Evolutionary conservation across 2,113 vertebrate species (phyloP), one percentile per base, ranked within the genome.

Genomic region (Pelusios castaneus): DNA sequence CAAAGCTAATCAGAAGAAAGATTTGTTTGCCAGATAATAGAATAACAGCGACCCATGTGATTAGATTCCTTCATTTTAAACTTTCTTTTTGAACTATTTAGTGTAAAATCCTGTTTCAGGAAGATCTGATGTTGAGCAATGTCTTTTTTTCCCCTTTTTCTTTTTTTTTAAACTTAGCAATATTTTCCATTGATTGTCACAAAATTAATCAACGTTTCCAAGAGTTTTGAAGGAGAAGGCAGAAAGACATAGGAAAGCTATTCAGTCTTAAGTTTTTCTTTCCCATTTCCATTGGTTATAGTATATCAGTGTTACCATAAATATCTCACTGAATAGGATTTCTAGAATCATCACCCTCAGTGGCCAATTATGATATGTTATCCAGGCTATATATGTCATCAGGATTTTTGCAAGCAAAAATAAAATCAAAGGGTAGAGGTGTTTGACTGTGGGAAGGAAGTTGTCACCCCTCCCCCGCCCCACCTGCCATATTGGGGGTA

Each of bases 61-160:
- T 93, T 91, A 58, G 4, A 89, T 67, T 17, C 89, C 11, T 80
- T 29, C 93, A 96, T 85, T 45, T n/a, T 55, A 16, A n/a, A 58
- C 77, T 90, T 41, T 81, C 0, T 54, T 91, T 56, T 95, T 93
- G 52, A 75, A 56, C 24, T 85, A 43, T 9, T 3, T 2, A 54
- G 5, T 85, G 45, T 70, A 93, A 80, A 90, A 89, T 79, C 88
- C 21, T 54, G 25, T 24, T 80, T 7, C 29, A 80, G 27, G 25
- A 45, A 43, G 47, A 22, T 7, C 89, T 29, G 19, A 5, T 25
- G 10, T 78, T 87, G 60, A 91, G 67, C 38, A 10, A 4, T 83
- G 3, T 78, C 1, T 67, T 83, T 24, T 85, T 89, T 85, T 76
- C 27, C 13, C 13, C 13, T 51, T 51, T 14, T 51, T 51, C 13